Evolutionary conservation across 2,113 vertebrate genomes (phyloP).

Genomic region (Picathartes gymnocephalus): DNA sequence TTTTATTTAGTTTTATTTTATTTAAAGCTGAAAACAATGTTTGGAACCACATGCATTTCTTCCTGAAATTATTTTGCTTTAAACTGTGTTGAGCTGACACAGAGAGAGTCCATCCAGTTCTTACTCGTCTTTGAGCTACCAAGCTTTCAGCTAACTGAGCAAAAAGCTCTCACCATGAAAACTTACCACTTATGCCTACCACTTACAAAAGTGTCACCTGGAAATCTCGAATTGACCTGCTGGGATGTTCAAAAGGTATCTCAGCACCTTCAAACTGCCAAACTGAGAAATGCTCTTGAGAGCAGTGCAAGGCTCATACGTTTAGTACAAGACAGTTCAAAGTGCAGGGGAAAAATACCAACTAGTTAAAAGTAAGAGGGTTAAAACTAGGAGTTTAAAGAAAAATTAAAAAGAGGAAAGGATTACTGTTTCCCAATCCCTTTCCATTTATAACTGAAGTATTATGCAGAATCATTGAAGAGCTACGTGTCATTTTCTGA

Average conservation of each 20-base stretch:
- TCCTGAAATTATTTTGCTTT: not conserved
- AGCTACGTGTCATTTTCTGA: not conserved
- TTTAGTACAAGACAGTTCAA: not conserved
- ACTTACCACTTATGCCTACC: not conserved
- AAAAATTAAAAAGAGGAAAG: not conserved
- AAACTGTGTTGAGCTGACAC: not conserved
- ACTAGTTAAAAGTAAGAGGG: not conserved
- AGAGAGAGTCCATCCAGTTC: not conserved
- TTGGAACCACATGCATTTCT: not conserved
- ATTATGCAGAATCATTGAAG: not conserved
- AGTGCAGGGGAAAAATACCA: not conserved
- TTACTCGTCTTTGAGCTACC: not conserved
- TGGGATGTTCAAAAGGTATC: not conserved
- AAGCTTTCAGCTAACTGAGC: not conserved
- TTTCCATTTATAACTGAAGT: not conserved
- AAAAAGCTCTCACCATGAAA: not conserved
- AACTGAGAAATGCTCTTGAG: fast-evolving
- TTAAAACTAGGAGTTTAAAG: not conserved
- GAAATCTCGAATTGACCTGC: not conserved
- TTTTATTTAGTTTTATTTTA: not conserved
- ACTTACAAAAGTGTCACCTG: not conserved
- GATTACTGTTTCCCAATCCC: not conserved
- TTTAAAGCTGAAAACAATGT: not conserved
- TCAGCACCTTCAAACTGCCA: not conserved
- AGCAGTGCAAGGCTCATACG: not conserved